Base-by-base conservation (phyloP, 2,113 vertebrate species). In the Tor tambroides region DNA sequence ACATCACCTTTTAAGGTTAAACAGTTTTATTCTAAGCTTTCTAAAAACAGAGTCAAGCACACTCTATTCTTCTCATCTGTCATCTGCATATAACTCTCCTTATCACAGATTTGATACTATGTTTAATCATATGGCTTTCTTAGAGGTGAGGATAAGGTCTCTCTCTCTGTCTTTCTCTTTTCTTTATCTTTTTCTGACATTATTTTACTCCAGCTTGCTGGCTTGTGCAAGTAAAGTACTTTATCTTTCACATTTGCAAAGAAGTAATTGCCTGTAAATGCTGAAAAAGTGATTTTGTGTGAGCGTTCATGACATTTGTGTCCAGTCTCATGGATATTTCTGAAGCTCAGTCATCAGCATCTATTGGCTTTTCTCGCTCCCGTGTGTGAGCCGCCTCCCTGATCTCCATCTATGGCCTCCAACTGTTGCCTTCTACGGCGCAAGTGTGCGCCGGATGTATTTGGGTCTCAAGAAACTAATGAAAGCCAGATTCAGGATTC, bases 1-100 rank as follows among this genome's bases (percentile, higher is more conserved):
- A 84, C 77, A 83, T 14, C 83, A 69, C 89, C 85, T 88, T 90
- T 90, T 86, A 90, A 88, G 89, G 89, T 54, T 83, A 89, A 85
- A 89, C 61, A 14, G 26, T 72, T 85, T 75, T 83, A 28, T 78
- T 83, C 19, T 59, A 56, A 49, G 67, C 4, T 35, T 69, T 91
- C 89, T 92, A 89, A 92, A 84, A 56, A 69, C 87, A 30, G 12
- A 30, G 12, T 77, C 26, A 38, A 77, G 74, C 43, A 46, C 74
- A 28, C 43, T 77, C 17, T 54, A 65, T 19, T n/a, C 28, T 5
- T 69, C 19, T 72, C 38, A 6, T 79, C 38, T 71, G n/a, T 80
- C 56, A 56, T 77, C 51, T 28, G 12, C 63, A 23, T 51, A 0
- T 17, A 23, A 69, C 61, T 74, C 28, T 30, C 46, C 28, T 54